phyloP scores from a whole-genome alignment of 2,797 vertebrate species.

The Distichodus sexfasciatus region DNA sequence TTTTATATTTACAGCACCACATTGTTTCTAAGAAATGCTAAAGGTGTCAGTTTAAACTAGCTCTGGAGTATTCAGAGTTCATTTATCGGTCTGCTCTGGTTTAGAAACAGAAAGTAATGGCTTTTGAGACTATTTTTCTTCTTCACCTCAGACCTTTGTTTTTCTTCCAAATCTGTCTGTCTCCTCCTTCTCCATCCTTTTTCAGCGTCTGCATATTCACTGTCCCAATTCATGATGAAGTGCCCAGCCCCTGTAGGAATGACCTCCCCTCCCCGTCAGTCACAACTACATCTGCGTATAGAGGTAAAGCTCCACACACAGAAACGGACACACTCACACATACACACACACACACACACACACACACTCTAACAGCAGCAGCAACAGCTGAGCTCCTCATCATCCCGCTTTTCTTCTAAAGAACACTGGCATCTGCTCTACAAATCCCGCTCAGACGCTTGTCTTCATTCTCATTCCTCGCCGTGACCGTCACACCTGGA shows the following conservation, averaged over 20 bases:
- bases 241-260: slow-evolving; percentile 71
- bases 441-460: not conserved
- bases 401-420: slow-evolving; percentile 16
- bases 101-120: too few species aligned
- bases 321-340: slow-evolving; percentile 25
- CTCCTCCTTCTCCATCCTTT: slow-evolving; percentile 31
- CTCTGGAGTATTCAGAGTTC: too few species aligned
- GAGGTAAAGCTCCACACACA: slow-evolving; percentile 31
- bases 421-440: not conserved
- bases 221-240: slow-evolving; percentile 72
- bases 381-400: slow-evolving; percentile 32
- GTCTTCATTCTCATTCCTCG: not conserved
- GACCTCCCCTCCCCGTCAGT: slow-evolving; percentile 56
- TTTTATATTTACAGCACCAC: too few species aligned
- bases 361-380: slow-evolving; percentile 22
- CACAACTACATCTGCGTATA: slow-evolving; percentile 67
- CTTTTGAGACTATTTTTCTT: not conserved
- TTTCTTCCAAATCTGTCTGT: too few species aligned
- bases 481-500: not conserved
- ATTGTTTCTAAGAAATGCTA: too few species aligned
- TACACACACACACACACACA: slow-evolving; percentile 14
- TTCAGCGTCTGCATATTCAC: slow-evolving; percentile 69
- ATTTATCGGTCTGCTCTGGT: too few species aligned
- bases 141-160: not conserved
- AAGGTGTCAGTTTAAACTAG: too few species aligned